A percentile compares a stretch with the other conserved stretches of the same genome.
Conservation (phyloP, 2,888 invertebrate species). For the Cephus sareptanus region DNA sequence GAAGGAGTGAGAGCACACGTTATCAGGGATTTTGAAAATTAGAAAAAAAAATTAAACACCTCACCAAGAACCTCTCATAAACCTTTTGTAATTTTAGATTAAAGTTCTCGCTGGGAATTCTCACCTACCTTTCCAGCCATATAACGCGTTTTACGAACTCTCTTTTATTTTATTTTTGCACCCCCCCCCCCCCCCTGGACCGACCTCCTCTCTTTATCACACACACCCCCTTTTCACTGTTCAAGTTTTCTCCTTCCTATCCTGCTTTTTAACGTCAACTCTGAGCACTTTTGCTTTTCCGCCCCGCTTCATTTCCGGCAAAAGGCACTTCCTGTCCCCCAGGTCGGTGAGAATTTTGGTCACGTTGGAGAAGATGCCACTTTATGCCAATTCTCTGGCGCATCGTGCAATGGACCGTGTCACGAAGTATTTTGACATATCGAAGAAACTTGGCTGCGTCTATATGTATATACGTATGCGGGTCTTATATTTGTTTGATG, state of each 20-base stretch:
- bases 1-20: not conserved
- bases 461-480: not conserved
- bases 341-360: not conserved
- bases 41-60: not conserved
- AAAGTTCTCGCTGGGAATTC: not conserved
- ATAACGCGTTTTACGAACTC: not conserved
- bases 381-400: not conserved
- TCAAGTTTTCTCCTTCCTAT: not conserved
- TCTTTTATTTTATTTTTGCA: not conserved
- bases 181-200: too few species aligned
- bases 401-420: not conserved
- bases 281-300: not conserved
- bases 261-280: not conserved
- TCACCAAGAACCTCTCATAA: not conserved
- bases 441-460: not conserved
- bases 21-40: not conserved
- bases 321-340: not conserved
- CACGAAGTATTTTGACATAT: not conserved
- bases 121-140: not conserved
- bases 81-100: not conserved
- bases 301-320: not conserved
- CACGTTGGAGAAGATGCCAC: not conserved
- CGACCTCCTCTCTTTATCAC: not conserved
- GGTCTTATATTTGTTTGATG: not conserved
- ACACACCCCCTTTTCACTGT: not conserved